phyloP scores from a whole-genome alignment of 2,888 invertebrate species.

The Phyto melanocephala region DNA sequence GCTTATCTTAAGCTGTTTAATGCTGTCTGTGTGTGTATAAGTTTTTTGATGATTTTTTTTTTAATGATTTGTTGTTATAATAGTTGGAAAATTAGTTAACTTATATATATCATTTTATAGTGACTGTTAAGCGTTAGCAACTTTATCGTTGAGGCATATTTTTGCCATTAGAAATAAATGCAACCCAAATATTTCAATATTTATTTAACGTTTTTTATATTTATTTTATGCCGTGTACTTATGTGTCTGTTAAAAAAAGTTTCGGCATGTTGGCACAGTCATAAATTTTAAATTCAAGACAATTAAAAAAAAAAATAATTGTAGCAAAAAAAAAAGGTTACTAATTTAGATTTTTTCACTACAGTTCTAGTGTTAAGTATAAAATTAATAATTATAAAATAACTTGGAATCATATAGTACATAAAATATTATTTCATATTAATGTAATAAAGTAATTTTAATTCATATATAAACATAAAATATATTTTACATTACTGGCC shows the following conservation, averaged over 20 bases:
- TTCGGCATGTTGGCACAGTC: conserved; percentile 56
- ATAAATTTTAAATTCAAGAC: conserved; percentile 58
- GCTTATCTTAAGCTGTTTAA: background rate
- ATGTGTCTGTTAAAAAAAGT: conserved; percentile 24
- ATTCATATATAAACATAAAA: no score
- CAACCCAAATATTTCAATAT: conserved; percentile 60
- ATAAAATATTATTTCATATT: no score
- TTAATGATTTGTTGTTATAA: conserved; percentile 54
- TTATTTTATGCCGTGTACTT: background rate
- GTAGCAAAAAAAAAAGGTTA: no score
- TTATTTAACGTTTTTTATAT: conserved; percentile 11
- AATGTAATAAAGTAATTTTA: no score
- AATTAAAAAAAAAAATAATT: background rate
- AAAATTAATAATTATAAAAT: no score
- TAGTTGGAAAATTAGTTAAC: conserved; percentile 51
- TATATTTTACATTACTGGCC: no score
- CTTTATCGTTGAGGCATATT: background rate
- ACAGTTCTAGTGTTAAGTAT: no score
- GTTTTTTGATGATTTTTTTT: background rate
- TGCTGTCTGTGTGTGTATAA: background rate
- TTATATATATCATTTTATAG: conserved; percentile 58
- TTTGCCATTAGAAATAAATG: conserved; percentile 34
- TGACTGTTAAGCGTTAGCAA: conserved; percentile 20
- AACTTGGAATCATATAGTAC: no score
- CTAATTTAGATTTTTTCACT: no score